Evolutionary conservation across 2,888 invertebrate genomes (phyloP), one percentile per base, ranked within the genome.

Genomic region (Sarcophaga caerulescens): DNA sequence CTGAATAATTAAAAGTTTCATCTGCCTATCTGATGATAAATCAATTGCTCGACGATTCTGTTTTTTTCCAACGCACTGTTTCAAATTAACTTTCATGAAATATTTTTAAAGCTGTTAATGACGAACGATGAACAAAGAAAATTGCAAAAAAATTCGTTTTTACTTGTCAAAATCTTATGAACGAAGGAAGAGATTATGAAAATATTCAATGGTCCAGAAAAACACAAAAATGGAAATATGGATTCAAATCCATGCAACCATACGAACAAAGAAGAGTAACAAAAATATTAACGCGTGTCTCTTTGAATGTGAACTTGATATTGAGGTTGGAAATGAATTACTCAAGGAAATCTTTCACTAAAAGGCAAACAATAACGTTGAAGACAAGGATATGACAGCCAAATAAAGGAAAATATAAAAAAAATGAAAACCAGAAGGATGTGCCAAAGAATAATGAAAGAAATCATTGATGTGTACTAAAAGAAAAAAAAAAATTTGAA

Each of bases 311-410:
- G n/a, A 60, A 60, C 19, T 60, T 47, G 25, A 45, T 59, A 25
- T 62, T 75, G 35, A 35, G 21, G 21, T 44, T 57, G 47, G 69
- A 59, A 44, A 79, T 66, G 68, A 77, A 68, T n/a, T 25, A 77
- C 17, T 71, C 21, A 76, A 74, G 74, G 45, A 74, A n/a, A n/a
- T 10, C 60, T 17, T 60, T 60, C 69, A 62, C 59, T 65, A 77
- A 85, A 73, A 59, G 71, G 59, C 83, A 83, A 84, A 84, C 77
- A 86, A 86, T 83, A 84, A 84, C 65, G 59, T 81, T 69, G 80
- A 74, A 78, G 78, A 74, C 73, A 69, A 83, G 80, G 77, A 83
- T 83, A 75, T 84, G 84, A 84, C 80, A 84, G 78, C 69, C 74
- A 23, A 71, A 70, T 74, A 84, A 60, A 60, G 21, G 47, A 70